Evolutionary conservation across 1,140 invertebrate genomes (phyloP), one percentile per base, ranked within the genome.

Genomic region (Drosophila cardini): DNA sequence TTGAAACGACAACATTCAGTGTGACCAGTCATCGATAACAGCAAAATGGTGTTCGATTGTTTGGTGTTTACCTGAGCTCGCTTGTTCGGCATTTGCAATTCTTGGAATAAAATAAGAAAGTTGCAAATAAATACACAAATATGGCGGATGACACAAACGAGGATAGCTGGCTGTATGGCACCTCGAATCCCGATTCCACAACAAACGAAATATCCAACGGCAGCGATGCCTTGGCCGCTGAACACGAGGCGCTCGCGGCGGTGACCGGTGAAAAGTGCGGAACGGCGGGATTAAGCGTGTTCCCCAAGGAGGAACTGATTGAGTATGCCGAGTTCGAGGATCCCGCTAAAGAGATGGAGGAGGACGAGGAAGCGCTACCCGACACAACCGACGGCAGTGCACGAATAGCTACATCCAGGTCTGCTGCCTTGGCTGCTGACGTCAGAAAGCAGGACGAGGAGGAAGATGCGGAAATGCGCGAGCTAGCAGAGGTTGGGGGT

Each of bases 161-260:
- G 91, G 95, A 96, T 92, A 95, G 94, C 82, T 96, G 95, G 95
- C 93, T 96, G 45, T 96, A 96, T 71, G 95, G 95, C 26, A 95
- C 96, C 78, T 93, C 93, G 2, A 93, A 92, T 78, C 91, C 90
- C 21, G 93, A 94, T 67, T 92, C 92, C 36, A 84, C 79, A 45
- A 92, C 91, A 57, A 72, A 61, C 9, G 84, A 85, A 40, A 52
- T 78, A 58, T 90, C 86, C 34, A 74, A 67, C 13, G 80, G 72
- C 63, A 76, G 70, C 58, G 80, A 90, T 50, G 58, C 60, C 13
- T 64, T 75, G 62, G 68, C 76, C 18, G 80, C 52, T 9, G 79
- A 77, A 50, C 78, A 86, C 72, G 83, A 86, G 92, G 93, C 92
- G 32, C 91, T 92, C 2, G 92, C 93, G 53, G 74, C 84, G 10